Base-by-base conservation (phyloP, 2,888 invertebrate species). In the Saturnia japonica region DNA sequence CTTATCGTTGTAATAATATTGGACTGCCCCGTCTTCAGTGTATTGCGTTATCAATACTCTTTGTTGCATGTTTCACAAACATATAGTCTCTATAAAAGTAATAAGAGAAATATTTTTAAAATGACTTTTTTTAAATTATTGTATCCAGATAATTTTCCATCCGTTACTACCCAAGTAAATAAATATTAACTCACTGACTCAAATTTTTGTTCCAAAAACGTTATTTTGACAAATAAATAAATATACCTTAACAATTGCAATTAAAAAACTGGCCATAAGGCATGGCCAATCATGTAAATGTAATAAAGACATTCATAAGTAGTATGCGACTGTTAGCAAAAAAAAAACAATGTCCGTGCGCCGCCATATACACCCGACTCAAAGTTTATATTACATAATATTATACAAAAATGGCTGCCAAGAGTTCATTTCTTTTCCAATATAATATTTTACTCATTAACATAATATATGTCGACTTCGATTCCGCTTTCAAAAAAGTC, bases 381-480 rank as follows among this genome's bases (percentile, higher is more conserved):
- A 66, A 51, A 54, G 72, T 66, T 73, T 76, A 78, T 75, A 68
- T 76, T 76, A 78, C 73, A 78, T 74, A 11, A 73, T 74, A 76
- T 67, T 70, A 45, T 72, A 74, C 72, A 70, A 67, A 68, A 57
- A 71, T 67, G 76, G 72, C 70, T 34, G 76, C 76, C 79, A 78
- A 78, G 76, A 75, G 25, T 60, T 60, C 6, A 60, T 60, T 60
- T 60, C 57, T 60, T 60, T 25, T 4, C 14, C 25, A 60, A 60
- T 54, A 60, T 28, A 60, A 28, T 60, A 60, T 60, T 60, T 60
- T 60, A 60, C 57, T 60, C 25, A 60, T n/a, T n/a, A n/a, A n/a
- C 47, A 47, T 47, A 47, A 4, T 19, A 19, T 19, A 19, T 19
- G 43, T 19, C 2, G 16, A 19, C 19, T 51, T 19, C 6, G 19